phyloP scores from a whole-genome alignment of 1,140 invertebrate genomes.

The Lethocerus indicus region DNA sequence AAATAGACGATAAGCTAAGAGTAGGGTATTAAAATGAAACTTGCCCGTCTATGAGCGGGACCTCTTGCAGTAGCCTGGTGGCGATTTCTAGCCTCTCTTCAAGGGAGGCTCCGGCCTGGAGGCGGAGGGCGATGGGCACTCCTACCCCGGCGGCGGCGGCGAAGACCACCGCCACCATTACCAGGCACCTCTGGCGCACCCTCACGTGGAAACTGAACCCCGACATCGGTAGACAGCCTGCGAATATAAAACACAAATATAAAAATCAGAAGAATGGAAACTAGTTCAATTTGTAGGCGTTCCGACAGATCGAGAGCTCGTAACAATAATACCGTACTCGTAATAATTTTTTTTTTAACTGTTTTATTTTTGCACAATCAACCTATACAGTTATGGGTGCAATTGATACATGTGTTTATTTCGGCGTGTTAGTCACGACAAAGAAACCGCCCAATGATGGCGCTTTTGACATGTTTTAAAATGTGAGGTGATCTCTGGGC shows the following conservation, averaged over 20 bases:
- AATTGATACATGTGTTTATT: too few species aligned
- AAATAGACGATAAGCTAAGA: neutral
- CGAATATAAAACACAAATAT: constrained; percentile 1
- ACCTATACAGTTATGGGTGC: too few species aligned
- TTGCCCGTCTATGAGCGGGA: constrained; percentile 31
- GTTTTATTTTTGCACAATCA: too few species aligned
- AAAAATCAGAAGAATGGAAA: neutral
- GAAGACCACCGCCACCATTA: constrained; percentile 22
- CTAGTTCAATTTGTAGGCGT: too few species aligned
- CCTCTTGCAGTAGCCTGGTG: constrained; percentile 24
- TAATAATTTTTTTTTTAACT: too few species aligned
- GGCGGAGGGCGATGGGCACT: constrained; percentile 23
- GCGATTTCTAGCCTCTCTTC: constrained; percentile 23
- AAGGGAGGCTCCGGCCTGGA: constrained; percentile 21
- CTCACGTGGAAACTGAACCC: constrained; percentile 5
- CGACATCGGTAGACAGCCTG: constrained; percentile 14
- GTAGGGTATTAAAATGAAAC: constrained; percentile 8
- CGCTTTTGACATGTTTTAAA: too few species aligned
- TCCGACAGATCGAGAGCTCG: too few species aligned
- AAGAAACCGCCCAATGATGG: too few species aligned
- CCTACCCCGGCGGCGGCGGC: constrained; percentile 23
- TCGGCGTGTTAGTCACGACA: too few species aligned
- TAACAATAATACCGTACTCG: too few species aligned
- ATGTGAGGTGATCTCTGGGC: too few species aligned
- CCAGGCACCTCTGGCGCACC: constrained; percentile 17